Conservation (phyloP, 2,888 invertebrate genomes). For the Orchestes rusci region DNA sequence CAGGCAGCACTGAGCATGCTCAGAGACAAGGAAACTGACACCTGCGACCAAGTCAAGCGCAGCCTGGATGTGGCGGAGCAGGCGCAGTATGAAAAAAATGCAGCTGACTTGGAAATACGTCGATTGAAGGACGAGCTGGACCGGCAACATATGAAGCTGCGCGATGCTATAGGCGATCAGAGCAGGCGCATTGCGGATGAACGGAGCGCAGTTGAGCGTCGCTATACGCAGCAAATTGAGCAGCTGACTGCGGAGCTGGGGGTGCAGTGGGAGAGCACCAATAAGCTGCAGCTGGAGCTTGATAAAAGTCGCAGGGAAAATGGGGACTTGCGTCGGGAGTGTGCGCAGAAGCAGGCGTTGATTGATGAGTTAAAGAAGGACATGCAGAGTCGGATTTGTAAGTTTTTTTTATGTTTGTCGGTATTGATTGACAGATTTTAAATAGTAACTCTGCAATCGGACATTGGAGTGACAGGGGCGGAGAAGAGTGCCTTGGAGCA, state of each 20-base stretch:
- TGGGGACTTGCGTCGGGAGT: slow-evolving; percentile 66
- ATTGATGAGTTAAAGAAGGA: slow-evolving; percentile 77
- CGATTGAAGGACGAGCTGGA: slow-evolving; percentile 71
- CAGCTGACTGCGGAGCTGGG: slow-evolving; percentile 72
- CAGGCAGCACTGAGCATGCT: slow-evolving; percentile 58
- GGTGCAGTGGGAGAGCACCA: slow-evolving; percentile 72
- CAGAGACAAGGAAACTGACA: slow-evolving; percentile 56
- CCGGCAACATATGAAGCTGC: slow-evolving; percentile 65
- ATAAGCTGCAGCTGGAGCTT: slow-evolving; percentile 67
- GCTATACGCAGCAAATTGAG: slow-evolving; percentile 67
- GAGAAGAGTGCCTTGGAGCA: slow-evolving; percentile 75
- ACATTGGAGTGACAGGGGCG: slow-evolving; percentile 65
- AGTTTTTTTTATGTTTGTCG: slow-evolving; percentile 27
- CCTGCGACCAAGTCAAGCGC: slow-evolving; percentile 57
- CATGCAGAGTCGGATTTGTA: slow-evolving; percentile 67
- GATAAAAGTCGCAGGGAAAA: slow-evolving; percentile 75
- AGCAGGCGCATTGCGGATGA: slow-evolving; percentile 61
- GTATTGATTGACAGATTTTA: neutral
- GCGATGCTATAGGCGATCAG: slow-evolving; percentile 71
- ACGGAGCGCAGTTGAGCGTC: slow-evolving; percentile 62
- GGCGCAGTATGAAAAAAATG: slow-evolving; percentile 69
- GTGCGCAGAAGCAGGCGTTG: slow-evolving; percentile 65
- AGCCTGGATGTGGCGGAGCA: slow-evolving; percentile 67
- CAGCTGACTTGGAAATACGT: slow-evolving; percentile 67
- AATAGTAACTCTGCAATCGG: slow-evolving; percentile 66